Base-by-base conservation (phyloP, 2,113 vertebrate genomes). In the Nesoenas mayeri region DNA sequence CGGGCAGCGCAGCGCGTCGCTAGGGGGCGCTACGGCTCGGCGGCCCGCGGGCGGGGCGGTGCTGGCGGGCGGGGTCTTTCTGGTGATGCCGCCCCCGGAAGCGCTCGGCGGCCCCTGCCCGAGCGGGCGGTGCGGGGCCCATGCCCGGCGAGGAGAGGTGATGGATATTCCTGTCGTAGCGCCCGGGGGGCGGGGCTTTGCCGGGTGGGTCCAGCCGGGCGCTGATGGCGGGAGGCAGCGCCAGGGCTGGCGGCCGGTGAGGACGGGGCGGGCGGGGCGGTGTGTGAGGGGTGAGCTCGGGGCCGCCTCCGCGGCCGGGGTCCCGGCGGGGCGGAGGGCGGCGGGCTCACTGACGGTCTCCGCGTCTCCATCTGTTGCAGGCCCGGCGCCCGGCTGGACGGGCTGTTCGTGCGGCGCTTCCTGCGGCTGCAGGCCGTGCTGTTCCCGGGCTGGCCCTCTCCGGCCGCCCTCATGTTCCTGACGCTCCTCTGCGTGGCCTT, bases 381-480 rank as follows among this genome's bases (percentile, higher is more conserved):
- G 88, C 93, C 96, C 12, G 98, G 19, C 5, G 97, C 96, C 8
- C 98, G 95, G 70, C 93, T 99, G 80, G 99, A 99, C 95, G 96
- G 98, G 96, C 97, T 88, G 42, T 99, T 99, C 94, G 79, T 99
- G 36, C 98, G 98, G 96, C 98, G 99, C 65, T 99, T 99, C 92
- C 94, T 98, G 90, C 94, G 97, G 60, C 98, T 99, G 91, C 98
- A 98, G 96, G 96, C 96, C n/a, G 97, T 99, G 51, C 98, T 99
- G n/a, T 99, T 99, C 93, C 98, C 99, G 15, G 95, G 96, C 31
- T 99, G 98, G 98, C 98, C 96, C 64, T 98, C 98, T 22, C 98
- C 97, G 57, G 99, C 97, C 89, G 97, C 94, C 11, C 97, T 99
- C 66, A 99, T 99, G 99, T 99, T 99, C 95, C 97, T 98, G 71